Conservation (phyloP, 2,797 vertebrate genomes). For the Brachyalestes nurse region DNA sequence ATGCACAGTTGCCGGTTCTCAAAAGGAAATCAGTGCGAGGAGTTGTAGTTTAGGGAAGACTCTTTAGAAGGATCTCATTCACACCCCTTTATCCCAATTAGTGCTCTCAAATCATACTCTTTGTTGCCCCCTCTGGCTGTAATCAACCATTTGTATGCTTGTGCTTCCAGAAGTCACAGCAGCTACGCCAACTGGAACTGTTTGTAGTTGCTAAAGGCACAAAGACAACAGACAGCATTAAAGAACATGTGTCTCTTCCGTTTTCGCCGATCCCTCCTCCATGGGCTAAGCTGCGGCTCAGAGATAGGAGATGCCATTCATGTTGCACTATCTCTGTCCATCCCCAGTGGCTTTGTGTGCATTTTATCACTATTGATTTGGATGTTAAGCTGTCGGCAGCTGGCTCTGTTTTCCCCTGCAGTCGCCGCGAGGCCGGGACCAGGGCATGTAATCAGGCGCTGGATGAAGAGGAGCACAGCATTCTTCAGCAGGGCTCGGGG, state of each 20-base stretch:
- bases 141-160: slow-evolving; percentile 14
- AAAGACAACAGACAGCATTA: neutral
- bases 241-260: neutral
- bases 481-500: slow-evolving; percentile 29
- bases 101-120: neutral
- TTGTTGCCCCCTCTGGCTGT: slow-evolving; percentile 4
- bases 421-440: neutral
- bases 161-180: neutral
- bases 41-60: neutral
- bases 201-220: slow-evolving; percentile 5
- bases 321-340: neutral
- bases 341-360: neutral
- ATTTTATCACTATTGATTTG: slow-evolving; percentile 49
- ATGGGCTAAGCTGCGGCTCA: neutral
- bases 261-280: too few species aligned
- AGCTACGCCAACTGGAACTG: neutral
- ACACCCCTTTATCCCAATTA: neutral
- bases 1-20: neutral
- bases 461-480: slow-evolving; percentile 23
- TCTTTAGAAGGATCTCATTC: neutral
- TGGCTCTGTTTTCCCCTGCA: slow-evolving; percentile 1
- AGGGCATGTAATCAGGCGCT: slow-evolving; percentile 17
- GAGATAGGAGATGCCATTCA: slow-evolving; percentile 19
- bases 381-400: slow-evolving; percentile 33
- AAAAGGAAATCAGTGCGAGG: neutral